Conservation (phyloP, 2,113 vertebrate species). For the Paratilapia polleni region DNA sequence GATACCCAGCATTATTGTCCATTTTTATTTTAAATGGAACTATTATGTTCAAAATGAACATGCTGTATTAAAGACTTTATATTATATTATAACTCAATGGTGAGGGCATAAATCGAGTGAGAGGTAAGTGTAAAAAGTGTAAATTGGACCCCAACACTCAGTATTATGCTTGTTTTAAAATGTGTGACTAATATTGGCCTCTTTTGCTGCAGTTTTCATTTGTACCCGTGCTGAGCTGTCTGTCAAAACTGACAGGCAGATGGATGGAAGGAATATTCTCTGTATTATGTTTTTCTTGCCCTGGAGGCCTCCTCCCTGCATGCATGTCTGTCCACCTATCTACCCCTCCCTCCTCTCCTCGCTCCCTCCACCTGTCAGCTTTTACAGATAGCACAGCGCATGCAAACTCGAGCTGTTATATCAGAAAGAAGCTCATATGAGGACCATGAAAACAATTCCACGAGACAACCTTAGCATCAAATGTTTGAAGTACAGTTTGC, state of each 20-base stretch:
- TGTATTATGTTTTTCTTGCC: constrained; percentile 24
- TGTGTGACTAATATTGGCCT: neutral
- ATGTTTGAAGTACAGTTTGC: neutral
- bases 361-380: neutral
- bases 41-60: neutral
- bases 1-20: neutral
- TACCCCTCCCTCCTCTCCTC: neutral
- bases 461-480: neutral
- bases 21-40: neutral
- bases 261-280: constrained; percentile 33
- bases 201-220: neutral
- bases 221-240: constrained; percentile 9
- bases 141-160: neutral
- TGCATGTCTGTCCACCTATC: constrained; percentile 8
- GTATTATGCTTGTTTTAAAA: neutral
- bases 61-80: neutral
- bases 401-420: neutral
- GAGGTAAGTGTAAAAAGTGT: neutral
- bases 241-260: constrained; percentile 37
- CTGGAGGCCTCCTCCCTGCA: constrained; percentile 10
- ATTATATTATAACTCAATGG: no score
- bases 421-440: neutral
- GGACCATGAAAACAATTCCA: neutral
- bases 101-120: neutral
- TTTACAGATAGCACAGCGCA: neutral